Evolutionary conservation across 2,113 vertebrate genomes (phyloP), one percentile per base, ranked within the genome.

Genomic region (Ophiodon elongatus): DNA sequence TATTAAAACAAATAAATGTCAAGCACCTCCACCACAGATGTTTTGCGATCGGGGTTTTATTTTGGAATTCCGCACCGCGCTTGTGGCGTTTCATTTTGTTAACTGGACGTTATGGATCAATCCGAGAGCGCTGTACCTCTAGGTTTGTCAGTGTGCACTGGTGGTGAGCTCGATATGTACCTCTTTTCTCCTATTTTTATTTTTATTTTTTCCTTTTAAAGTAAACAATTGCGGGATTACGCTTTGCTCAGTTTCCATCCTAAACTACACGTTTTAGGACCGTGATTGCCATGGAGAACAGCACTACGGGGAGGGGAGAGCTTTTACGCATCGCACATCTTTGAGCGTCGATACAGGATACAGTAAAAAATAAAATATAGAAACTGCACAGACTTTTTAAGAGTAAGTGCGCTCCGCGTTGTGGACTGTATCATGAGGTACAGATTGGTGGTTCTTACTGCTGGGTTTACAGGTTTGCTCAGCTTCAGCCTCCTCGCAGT

Each of bases 401-500:
- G 2, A 25, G 64, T 17, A 14, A 23, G 7, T 64, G 79, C 35
- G 57, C 74, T 57, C n/a, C 62, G 63, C 56, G 37, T 59, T 35
- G 67, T 45, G 50, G 33, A 56, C 67, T n/a, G 68, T 67, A 4
- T 23, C 3, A 95, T 95, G 94, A 91, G 81, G 82, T 95, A 95
- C 88, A 93, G 95, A n/a, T 2, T 74, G 19, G 93, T 95, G 66
- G 92, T 96, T 47, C 80, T 96, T 17, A 13, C 85, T 31, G 95
- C 96, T 43, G 95, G 94, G 14, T 83, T 95, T n/a, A 84, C 90
- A 0, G 95, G 94, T 63, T 71, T 95, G 81, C 89, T 96, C 74
- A 96, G 96, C 85, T 96, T 97, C 27, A 90, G 54, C 37, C 90
- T 96, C 71, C 94, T 96, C 71, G 94, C 93, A 0, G 89, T 94